A percentile compares a stretch with the other conserved stretches of the same genome.
phyloP scores from a whole-genome alignment of 1,140 invertebrate genomes.

The Triops cancriformis region DNA sequence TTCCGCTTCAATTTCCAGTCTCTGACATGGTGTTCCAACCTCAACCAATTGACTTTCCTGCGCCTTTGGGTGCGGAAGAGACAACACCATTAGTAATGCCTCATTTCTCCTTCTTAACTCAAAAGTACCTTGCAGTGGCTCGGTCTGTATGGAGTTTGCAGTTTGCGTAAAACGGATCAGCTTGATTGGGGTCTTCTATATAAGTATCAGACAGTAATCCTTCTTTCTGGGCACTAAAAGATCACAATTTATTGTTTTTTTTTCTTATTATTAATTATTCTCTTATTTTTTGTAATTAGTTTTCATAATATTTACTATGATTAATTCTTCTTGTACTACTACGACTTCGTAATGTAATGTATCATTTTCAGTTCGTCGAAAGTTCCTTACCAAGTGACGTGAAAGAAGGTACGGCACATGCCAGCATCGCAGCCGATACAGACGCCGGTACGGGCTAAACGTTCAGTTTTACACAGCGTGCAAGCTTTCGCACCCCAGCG shows the following conservation, averaged over 20 bases:
- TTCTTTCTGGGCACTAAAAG: slow-evolving; percentile 77
- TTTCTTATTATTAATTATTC: slow-evolving; percentile 2
- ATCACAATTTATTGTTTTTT: slow-evolving; percentile 23
- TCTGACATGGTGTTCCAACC: slow-evolving; percentile 70
- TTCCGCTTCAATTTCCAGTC: slow-evolving; percentile 51
- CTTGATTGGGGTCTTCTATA: slow-evolving; percentile 84
- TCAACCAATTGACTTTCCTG: slow-evolving; percentile 78
- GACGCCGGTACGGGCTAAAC: slow-evolving; percentile 81
- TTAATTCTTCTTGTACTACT: too few relatives aligned
- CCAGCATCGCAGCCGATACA: slow-evolving; percentile 95
- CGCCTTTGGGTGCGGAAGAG: slow-evolving; percentile 33
- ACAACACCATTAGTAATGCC: background rate
- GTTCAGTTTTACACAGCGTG: slow-evolving; percentile 73
- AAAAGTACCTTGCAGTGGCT: slow-evolving; percentile 34
- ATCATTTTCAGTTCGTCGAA: slow-evolving; percentile 25
- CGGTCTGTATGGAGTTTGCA: slow-evolving; percentile 87
- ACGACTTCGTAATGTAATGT: too few relatives aligned
- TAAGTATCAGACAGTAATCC: slow-evolving; percentile 87
- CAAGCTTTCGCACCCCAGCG: slow-evolving; percentile 88
- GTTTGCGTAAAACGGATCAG: slow-evolving; percentile 94
- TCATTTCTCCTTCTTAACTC: slow-evolving; percentile 4
- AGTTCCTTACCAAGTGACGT: slow-evolving; percentile 79
- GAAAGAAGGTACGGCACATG: slow-evolving; percentile 94
- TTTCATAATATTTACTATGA: too few relatives aligned
- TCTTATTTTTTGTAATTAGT: slow-evolving; percentile 10